Evolutionary conservation across 2,113 vertebrate genomes (phyloP).

Genomic region (Oryctolagus cuniculus): mOryCun1.1 NC_091453.1:120654501-120655000

Average conservation of each 20-base stretch:
- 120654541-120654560: neutral
- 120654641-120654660: neutral
- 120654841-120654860: neutral
- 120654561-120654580: neutral
- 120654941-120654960: neutral
- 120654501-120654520: neutral
- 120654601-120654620: neutral
- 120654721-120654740: neutral
- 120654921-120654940: neutral
- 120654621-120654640: slow-evolving; percentile 55
- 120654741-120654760: neutral
- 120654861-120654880: neutral
- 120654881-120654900: neutral
- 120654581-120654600: neutral
- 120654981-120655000: neutral
- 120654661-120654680: neutral
- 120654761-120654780: slow-evolving; percentile 4
- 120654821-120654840: neutral
- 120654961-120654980: neutral
- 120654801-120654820: neutral
- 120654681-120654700: neutral
- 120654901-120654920: neutral
- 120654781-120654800: slow-evolving; percentile 5
- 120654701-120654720: neutral
- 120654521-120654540: neutral